These are phyloP conservation scores for Drosophila kanapiae DNA, from an alignment of 1,140 invertebrate species.

Conservation along the genomic window DNA sequence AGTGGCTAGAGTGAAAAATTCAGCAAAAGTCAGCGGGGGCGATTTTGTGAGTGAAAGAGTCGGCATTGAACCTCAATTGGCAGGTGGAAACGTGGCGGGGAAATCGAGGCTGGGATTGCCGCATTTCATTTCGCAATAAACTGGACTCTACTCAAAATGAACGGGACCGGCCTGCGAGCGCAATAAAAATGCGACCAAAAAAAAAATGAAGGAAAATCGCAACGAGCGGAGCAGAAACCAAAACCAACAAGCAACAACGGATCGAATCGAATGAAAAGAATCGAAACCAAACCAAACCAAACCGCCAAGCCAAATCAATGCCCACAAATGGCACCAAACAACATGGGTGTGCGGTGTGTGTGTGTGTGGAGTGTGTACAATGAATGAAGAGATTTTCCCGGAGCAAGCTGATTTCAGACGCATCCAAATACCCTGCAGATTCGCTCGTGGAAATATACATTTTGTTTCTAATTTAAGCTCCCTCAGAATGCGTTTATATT, in stretches of 20 bases:
- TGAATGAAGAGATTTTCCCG: slow-evolving; percentile 42
- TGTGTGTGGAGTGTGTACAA: slow-evolving; percentile 13
- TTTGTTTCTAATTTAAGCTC: neutral
- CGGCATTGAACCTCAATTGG: slow-evolving; percentile 13
- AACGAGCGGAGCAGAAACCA: slow-evolving; percentile 27
- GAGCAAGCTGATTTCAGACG: slow-evolving; percentile 1
- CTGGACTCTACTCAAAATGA: slow-evolving; percentile 55
- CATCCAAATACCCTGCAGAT: slow-evolving; percentile 15
- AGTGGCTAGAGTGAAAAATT: neutral
- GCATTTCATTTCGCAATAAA: slow-evolving; percentile 69
- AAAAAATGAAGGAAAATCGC: slow-evolving; percentile 10
- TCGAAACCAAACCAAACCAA: slow-evolving; percentile 37
- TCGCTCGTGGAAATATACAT: neutral
- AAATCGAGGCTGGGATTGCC: slow-evolving; percentile 24
- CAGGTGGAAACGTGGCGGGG: neutral
- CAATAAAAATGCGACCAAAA: slow-evolving; percentile 59
- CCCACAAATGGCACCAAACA: slow-evolving; percentile 63
- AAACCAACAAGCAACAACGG: slow-evolving; percentile 50
- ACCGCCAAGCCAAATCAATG: slow-evolving; percentile 76
- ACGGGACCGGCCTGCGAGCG: slow-evolving; percentile 32
- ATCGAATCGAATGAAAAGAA: slow-evolving; percentile 40
- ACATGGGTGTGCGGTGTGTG: slow-evolving; percentile 28
- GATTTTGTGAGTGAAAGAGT: slow-evolving; percentile 9
- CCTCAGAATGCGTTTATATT: neutral
- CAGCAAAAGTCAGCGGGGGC: slow-evolving; percentile 10